These are phyloP conservation scores for Syrmaticus mikado DNA, from an alignment of 2,113 vertebrate genomes.

Conservation along the genomic window DNA sequence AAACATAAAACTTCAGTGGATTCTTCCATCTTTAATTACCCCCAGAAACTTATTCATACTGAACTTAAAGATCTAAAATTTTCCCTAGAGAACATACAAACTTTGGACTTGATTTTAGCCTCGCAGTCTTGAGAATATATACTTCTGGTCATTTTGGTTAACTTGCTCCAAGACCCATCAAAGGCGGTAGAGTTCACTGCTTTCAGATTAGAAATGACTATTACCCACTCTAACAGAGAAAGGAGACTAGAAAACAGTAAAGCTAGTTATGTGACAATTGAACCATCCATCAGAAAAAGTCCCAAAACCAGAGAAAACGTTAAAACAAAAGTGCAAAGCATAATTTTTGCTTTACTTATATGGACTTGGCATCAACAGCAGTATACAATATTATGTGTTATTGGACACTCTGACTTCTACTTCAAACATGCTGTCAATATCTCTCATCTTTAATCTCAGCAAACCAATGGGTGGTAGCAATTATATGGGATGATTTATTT, in stretches of 20 bases:
- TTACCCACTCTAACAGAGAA: background rate
- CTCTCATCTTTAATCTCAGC: slow-evolving; percentile 71
- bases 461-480: slow-evolving; percentile 72
- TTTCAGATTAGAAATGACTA: background rate
- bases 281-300: background rate
- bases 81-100: slow-evolving; percentile 43
- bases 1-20: slow-evolving; percentile 51
- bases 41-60: slow-evolving; percentile 52
- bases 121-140: background rate
- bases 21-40: slow-evolving; percentile 71
- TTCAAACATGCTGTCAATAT: slow-evolving; percentile 67
- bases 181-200: background rate
- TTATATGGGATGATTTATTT: slow-evolving; percentile 69
- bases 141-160: slow-evolving; percentile 49
- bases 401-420: slow-evolving; percentile 18
- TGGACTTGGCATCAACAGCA: slow-evolving; percentile 55
- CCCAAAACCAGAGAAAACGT: slow-evolving; percentile 28
- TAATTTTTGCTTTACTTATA: slow-evolving; percentile 20
- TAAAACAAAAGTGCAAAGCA: background rate
- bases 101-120: slow-evolving; percentile 9
- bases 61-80: slow-evolving; percentile 58
- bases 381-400: background rate
- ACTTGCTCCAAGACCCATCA: slow-evolving; percentile 19
- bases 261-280: background rate
- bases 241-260: background rate